Conservation (phyloP, 2,888 invertebrate genomes). For the Catocala fraxini region DNA sequence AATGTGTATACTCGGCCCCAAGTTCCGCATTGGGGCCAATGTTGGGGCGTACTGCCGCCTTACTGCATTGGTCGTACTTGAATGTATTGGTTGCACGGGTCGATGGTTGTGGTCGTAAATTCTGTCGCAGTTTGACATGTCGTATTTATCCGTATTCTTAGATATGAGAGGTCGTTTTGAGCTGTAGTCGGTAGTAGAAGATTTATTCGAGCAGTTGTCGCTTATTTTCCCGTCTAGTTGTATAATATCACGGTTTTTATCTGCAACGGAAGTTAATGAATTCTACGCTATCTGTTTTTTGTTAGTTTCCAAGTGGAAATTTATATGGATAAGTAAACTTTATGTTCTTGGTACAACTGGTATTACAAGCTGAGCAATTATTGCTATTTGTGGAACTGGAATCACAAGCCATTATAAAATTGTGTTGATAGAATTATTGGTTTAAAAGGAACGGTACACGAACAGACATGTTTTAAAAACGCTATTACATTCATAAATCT, state of each 20-base stretch:
- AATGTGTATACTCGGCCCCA: no score
- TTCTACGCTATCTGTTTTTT: slow-evolving; percentile 29
- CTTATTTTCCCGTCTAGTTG: slow-evolving; percentile 83
- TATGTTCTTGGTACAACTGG: slow-evolving; percentile 22
- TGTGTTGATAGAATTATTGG: not conserved
- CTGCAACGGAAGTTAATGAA: slow-evolving; percentile 60
- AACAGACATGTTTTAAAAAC: no score
- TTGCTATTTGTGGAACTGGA: slow-evolving; percentile 15
- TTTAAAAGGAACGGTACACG: not conserved
- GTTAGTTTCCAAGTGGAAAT: slow-evolving; percentile 30
- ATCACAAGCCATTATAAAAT: not conserved
- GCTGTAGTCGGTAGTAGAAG: slow-evolving; percentile 80
- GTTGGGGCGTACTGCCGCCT: slow-evolving; percentile 66
- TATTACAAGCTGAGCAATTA: slow-evolving; percentile 16
- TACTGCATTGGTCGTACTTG: slow-evolving; percentile 78
- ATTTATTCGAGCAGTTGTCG: slow-evolving; percentile 82
- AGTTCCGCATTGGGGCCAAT: slow-evolving; percentile 65
- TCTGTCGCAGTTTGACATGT: no score
- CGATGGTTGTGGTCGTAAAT: slow-evolving; percentile 76
- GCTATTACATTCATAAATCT: no score
- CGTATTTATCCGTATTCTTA: slow-evolving; percentile 77
- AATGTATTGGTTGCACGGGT: slow-evolving; percentile 77
- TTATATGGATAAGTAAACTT: slow-evolving; percentile 28
- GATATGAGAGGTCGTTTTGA: slow-evolving; percentile 78
- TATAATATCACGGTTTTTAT: slow-evolving; percentile 85